Evolutionary conservation across 2,113 vertebrate genomes (phyloP).

Genomic region (Apistogramma diplotaenia): DNA sequence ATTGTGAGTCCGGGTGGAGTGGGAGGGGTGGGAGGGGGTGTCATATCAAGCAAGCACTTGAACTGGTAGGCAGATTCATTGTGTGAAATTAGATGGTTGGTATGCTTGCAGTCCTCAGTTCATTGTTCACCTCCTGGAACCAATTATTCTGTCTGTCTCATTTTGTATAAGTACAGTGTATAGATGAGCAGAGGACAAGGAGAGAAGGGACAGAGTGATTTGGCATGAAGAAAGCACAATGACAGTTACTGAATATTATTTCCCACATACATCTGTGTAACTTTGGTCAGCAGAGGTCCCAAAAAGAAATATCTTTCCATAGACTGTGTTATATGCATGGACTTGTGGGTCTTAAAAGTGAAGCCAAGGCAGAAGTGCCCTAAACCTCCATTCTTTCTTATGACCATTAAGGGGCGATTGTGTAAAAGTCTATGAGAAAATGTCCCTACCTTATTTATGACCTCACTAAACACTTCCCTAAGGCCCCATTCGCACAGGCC

Average conservation of each 20-base stretch:
- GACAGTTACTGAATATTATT: too few species aligned
- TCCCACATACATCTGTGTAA: too few species aligned
- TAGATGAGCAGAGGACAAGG: neutral
- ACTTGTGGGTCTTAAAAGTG: too few species aligned
- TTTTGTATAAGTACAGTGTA: neutral
- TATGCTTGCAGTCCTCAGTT: constrained; percentile 29
- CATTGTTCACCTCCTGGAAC: constrained; percentile 9
- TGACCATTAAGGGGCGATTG: neutral
- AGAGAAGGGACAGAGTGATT: neutral
- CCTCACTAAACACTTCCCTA: neutral
- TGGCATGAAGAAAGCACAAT: neutral
- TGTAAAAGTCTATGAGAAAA: neutral
- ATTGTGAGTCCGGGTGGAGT: constrained; percentile 1
- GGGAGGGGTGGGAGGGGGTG: neutral
- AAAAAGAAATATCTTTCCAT: too few species aligned
- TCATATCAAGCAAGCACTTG: constrained; percentile 32
- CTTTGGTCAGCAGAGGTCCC: neutral
- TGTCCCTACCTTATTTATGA: neutral
- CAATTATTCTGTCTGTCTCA: neutral
- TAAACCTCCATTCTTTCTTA: neutral
- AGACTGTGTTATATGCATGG: too few species aligned
- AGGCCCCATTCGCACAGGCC: neutral
- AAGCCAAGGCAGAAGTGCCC: neutral
- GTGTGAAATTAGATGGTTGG: constrained; percentile 6
- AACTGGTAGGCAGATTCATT: constrained; percentile 37